These are phyloP conservation scores for Galago senegalensis DNA, from an alignment of 2,797 vertebrate species.

Conservation along the genomic window DNA sequence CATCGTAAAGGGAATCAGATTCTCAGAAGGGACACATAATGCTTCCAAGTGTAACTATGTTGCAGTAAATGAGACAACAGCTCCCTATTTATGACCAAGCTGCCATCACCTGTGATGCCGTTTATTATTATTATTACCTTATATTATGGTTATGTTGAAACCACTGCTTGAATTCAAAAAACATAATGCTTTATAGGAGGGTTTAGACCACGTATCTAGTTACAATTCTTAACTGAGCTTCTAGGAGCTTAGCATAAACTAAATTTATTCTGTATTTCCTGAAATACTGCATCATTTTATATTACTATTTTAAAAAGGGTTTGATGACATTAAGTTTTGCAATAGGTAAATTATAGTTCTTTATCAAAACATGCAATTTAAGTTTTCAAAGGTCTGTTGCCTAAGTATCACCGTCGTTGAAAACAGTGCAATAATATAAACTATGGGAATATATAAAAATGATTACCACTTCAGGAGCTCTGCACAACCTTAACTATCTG, in stretches of 20 bases:
- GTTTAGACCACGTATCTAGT: neutral
- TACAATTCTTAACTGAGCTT: conserved; percentile 40
- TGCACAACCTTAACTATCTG: conserved; percentile 80
- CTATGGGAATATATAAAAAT: conserved; percentile 70
- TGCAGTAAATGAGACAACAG: neutral
- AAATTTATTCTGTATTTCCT: conserved; percentile 28
- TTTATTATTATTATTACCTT: neutral
- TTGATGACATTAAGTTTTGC: conserved; percentile 46
- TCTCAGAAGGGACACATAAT: conserved; percentile 33
- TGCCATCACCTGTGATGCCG: neutral
- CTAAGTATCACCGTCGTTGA: conserved; percentile 50
- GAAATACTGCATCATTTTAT: conserved; percentile 36
- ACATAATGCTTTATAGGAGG: neutral
- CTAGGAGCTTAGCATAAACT: conserved; percentile 24
- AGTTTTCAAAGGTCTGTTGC: conserved; percentile 69
- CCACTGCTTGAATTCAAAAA: neutral
- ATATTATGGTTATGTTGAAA: neutral
- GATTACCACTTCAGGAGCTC: conserved; percentile 80
- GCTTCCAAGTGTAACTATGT: neutral
- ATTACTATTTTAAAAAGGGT: conserved; percentile 50
- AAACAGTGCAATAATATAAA: conserved; percentile 73
- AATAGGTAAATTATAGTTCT: conserved; percentile 65
- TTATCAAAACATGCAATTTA: conserved; percentile 65
- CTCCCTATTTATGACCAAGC: conserved; percentile 26
- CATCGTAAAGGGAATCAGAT: conserved; percentile 23